Evolutionary conservation across 2,797 vertebrate genomes (phyloP), one percentile per base, ranked within the genome.

Genomic region (Chanos chanos): DNA sequence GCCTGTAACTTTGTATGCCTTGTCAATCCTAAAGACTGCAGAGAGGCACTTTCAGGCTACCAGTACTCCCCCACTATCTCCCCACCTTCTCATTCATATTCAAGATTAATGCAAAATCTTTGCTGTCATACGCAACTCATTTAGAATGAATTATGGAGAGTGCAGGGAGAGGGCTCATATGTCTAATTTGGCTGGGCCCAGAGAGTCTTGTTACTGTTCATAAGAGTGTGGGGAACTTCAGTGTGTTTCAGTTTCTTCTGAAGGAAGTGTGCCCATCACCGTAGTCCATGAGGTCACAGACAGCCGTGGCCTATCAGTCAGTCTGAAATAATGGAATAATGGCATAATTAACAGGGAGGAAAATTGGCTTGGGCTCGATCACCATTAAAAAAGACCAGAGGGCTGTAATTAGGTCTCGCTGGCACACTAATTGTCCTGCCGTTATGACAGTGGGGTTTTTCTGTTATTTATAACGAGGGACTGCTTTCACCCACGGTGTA

Each of bases 311-410:
- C 57, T 49, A 53, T 61, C 64, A 61, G 41, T 55, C 41, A 67
- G 61, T 79, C 75, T 78, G 76, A 70, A 82, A 83, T 88, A 84
- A 86, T 85, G 76, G 78, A 86, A 84, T 87, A 87, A 88, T 84
- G 73, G 82, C 64, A 79, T 86, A 86, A 88, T 89, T 86, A 87
- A 86, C 78, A 77, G 73, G 77, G 72, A 71, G 71, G 74, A 74
- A 78, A 70, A 81, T 81, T 79, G 74, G 81, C 78, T 81, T 12
- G 60, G 81, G 78, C 78, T 77, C 15, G 24, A 47, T 75, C 61
- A 22, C 47, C 61, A 75, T 79, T 82, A 79, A 76, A 83, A 61
- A 77, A 74, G 70, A 77, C 71, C 73, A 71, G 59, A 70, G 66
- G 74, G 64, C 77, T 76, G 68, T 88, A 87, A 88, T 90, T 82